Evolutionary conservation across 2,888 invertebrate species (phyloP), one percentile per base, ranked within the genome.

Genomic region (Chorisops tibialis): DNA sequence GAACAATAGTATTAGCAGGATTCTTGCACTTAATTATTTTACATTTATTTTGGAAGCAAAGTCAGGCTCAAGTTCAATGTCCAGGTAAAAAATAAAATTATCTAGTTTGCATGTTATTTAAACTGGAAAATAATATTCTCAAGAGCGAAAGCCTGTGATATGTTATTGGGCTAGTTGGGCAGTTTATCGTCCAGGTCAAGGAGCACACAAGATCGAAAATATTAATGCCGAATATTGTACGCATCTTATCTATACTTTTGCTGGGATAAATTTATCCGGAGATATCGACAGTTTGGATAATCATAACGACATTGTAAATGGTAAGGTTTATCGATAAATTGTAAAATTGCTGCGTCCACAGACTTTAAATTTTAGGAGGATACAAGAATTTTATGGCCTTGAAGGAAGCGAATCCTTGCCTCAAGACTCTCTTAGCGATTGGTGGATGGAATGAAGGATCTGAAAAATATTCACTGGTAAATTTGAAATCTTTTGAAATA

Each of bases 161-260:
- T 82, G 82, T 66, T 82, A 82, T 66, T 77, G 79, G 66, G 76
- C 79, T 12, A 79, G 79, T 39, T 82, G 82, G 82, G 75, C 81
- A 0, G 70, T 70, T 4, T 81, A 81, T 70, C 70, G 81, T 7
- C 71, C 75, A 4, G 74, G 69, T 1, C 69, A 68, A 7, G 81
- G 80, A 1, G 67, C 71, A 18, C 81, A 79, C 69, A 73, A 74
- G 30, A 71, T 79, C 11, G 74, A 75, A 50, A 68, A 79, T 50
- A 79, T 82, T 18, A 76, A 81, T 64, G 79, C 82, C 1, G 69
- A 68, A 45, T 72, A 81, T 2, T 83, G 82, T 70, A 81, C 82
- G 0, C 82, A 82, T 70, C 67, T 82, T 3, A 74, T 82, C 4
- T 83, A 82, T 68, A 74, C 80, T 11, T 83, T 83, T 70, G 79